phyloP scores from a whole-genome alignment of 2,888 invertebrate genomes.

The Harpagoxenus sublaevis region DNA sequence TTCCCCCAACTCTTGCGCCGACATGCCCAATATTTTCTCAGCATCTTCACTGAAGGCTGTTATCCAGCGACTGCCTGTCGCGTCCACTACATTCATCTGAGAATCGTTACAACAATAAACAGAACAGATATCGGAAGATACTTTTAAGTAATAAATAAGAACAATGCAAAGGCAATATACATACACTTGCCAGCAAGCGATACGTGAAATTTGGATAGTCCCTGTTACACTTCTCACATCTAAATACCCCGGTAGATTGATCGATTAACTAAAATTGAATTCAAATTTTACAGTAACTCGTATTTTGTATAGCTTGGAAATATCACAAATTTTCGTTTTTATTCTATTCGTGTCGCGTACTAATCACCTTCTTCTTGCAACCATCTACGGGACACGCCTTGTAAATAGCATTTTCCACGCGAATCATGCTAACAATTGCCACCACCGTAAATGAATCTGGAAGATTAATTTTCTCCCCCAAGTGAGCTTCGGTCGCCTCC shows the following conservation, averaged over 20 bases:
- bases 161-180: slow-evolving; percentile 80
- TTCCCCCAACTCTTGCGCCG: slow-evolving; percentile 93
- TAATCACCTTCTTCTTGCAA: slow-evolving; percentile 95
- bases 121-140: neutral
- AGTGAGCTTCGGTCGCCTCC: slow-evolving; percentile 91
- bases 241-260: slow-evolving; percentile 94
- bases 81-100: slow-evolving; percentile 95
- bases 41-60: slow-evolving; percentile 96
- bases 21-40: slow-evolving; percentile 91
- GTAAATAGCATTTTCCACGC: slow-evolving; percentile 95
- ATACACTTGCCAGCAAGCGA: slow-evolving; percentile 91
- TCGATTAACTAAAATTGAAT: slow-evolving; percentile 89
- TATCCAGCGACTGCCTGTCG: slow-evolving; percentile 95
- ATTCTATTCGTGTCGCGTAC: neutral
- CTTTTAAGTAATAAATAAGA: slow-evolving; percentile 7
- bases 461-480: slow-evolving; percentile 91
- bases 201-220: slow-evolving; percentile 95
- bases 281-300: neutral
- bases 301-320: neutral
- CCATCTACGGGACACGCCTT: slow-evolving; percentile 95
- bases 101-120: slow-evolving; percentile 22
- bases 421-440: slow-evolving; percentile 92
- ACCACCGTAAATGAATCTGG: slow-evolving; percentile 94
- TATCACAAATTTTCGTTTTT: neutral
- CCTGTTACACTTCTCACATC: slow-evolving; percentile 97